Conservation (phyloP, 2,113 vertebrate species). For the Perca schrenkii region DNA sequence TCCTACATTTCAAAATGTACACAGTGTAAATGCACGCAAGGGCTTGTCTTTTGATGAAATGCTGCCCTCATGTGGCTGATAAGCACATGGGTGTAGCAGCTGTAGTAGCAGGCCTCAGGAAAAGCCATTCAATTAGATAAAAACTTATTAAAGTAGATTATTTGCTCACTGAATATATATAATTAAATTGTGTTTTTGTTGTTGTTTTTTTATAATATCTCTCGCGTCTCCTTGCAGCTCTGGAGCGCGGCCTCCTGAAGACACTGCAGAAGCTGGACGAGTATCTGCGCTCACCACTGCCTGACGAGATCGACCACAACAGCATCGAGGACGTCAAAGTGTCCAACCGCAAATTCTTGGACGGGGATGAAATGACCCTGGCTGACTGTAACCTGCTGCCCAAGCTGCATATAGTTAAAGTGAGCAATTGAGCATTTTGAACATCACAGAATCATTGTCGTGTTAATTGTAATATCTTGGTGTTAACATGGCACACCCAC, state of each 20-base stretch:
- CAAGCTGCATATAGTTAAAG: slow-evolving; percentile 98
- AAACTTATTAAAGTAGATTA: too few relatives aligned
- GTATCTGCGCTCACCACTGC: slow-evolving; percentile 93
- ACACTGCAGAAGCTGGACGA: slow-evolving; percentile 97
- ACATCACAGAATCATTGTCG: background rate
- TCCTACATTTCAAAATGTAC: accelerated
- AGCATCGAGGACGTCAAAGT: slow-evolving; percentile 92
- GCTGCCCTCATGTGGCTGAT: slow-evolving; percentile 76
- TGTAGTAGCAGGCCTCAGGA: background rate
- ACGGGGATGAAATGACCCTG: slow-evolving; percentile 96
- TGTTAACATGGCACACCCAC: background rate
- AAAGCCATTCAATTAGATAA: background rate
- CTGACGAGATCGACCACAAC: slow-evolving; percentile 97
- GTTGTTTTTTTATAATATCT: background rate
- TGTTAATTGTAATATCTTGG: background rate
- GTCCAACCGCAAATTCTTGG: slow-evolving; percentile 93
- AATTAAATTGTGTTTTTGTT: background rate
- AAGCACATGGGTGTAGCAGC: background rate
- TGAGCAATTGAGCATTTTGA: slow-evolving; percentile 44
- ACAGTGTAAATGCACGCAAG: background rate
- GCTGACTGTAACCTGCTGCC: slow-evolving; percentile 98
- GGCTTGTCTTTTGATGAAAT: slow-evolving; percentile 46
- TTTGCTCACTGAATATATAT: background rate
- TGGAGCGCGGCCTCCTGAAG: slow-evolving; percentile 95
- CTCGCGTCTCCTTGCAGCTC: slow-evolving; percentile 78